A percentile compares a stretch with the other conserved stretches of the same genome.
Conservation (phyloP, 2,888 invertebrate genomes). For the Clitarchus hookeri region DNA sequence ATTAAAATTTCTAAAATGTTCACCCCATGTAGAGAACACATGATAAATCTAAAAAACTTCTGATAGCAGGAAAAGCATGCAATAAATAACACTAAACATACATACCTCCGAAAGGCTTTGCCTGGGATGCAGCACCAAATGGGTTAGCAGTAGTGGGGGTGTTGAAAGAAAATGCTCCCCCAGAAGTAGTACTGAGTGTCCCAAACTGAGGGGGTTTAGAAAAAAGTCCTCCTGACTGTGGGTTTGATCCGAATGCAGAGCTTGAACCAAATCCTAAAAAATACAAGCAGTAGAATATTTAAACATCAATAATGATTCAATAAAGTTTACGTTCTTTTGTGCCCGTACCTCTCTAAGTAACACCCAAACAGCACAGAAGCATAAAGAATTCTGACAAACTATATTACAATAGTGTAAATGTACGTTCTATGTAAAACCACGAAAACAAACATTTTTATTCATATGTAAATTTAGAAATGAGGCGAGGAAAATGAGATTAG, state of each 20-base stretch:
- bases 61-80: not conserved
- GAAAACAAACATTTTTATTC: too few relatives aligned
- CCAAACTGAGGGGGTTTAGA: conserved; percentile 68
- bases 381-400: too few relatives aligned
- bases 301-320: too few relatives aligned
- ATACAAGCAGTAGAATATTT: not conserved
- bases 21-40: too few relatives aligned
- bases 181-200: conserved; percentile 54
- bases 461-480: too few relatives aligned
- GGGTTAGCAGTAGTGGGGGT: conserved; percentile 50
- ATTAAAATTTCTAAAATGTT: too few relatives aligned
- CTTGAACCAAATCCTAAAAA: conserved; percentile 59
- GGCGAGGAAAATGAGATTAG: too few relatives aligned
- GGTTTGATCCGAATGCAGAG: conserved; percentile 59
- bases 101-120: conserved; percentile 56
- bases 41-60: conserved; percentile 17
- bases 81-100: not conserved
- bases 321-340: too few relatives aligned
- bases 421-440: too few relatives aligned
- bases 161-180: conserved; percentile 56
- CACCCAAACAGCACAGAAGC: too few relatives aligned
- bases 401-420: too few relatives aligned
- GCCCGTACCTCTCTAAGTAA: too few relatives aligned
- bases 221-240: conserved; percentile 61
- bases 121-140: conserved; percentile 53